These are phyloP conservation scores for Amazona finschi DNA, from an alignment of 2,797 vertebrate species.

Conservation along the genomic window DNA sequence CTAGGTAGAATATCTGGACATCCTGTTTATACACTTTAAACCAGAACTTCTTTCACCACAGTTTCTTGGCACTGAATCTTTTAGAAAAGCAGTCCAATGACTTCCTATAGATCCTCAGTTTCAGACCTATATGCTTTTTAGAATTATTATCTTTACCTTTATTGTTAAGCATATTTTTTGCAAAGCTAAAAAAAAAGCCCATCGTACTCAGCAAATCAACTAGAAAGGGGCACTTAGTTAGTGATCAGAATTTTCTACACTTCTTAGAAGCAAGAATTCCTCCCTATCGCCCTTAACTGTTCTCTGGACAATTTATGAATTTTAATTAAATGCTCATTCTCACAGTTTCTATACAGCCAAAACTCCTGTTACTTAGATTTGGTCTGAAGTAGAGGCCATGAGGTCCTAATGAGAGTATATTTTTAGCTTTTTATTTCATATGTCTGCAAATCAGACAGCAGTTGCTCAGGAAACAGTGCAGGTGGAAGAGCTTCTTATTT, in stretches of 20 bases:
- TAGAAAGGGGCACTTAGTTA: neutral
- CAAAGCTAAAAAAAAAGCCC: neutral
- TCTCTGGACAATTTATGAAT: neutral
- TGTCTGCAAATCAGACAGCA: neutral
- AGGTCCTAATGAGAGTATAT: neutral
- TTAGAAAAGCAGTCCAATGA: neutral
- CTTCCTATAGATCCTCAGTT: neutral
- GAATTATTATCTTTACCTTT: neutral
- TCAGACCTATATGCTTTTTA: neutral
- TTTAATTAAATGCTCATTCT: neutral
- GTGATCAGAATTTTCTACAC: neutral
- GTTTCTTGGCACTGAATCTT: neutral
- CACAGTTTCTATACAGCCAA: neutral
- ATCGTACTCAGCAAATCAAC: neutral
- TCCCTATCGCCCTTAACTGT: accelerated
- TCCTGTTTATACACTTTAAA: neutral
- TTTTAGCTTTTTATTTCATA: neutral
- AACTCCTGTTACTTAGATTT: neutral
- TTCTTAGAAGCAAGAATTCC: neutral
- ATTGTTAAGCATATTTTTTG: neutral
- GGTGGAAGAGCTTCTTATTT: neutral
- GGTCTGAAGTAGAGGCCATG: neutral
- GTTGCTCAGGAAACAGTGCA: neutral
- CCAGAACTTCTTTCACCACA: neutral
- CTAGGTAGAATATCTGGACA: neutral